Conservation (phyloP, 2,888 invertebrate species). For the Operophtera brumata region DNA sequence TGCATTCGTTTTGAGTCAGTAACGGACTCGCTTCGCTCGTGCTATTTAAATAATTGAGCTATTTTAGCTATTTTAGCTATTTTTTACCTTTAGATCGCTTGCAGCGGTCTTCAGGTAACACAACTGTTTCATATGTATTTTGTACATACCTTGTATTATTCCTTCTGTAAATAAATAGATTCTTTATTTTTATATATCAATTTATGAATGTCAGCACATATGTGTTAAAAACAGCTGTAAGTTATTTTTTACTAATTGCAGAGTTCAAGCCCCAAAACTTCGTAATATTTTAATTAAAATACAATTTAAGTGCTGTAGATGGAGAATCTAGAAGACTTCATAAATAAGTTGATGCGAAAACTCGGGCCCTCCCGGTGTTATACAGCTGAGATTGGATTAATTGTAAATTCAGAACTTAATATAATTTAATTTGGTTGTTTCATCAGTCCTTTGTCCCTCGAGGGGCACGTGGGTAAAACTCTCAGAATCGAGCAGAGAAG, state of each 20-base stretch:
- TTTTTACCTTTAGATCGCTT: too few species aligned
- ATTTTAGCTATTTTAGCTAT: too few species aligned
- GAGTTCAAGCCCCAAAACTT: background rate
- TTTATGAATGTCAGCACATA: too few species aligned
- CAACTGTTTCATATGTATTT: too few species aligned
- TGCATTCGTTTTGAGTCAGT: too few species aligned
- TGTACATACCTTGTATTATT: too few species aligned
- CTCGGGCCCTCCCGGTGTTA: conserved; percentile 8
- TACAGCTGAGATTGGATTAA: conserved; percentile 24
- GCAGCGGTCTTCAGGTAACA: too few species aligned
- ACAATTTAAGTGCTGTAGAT: background rate
- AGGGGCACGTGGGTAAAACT: conserved; percentile 2
- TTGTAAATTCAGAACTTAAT: conserved; percentile 31
- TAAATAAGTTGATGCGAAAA: conserved; percentile 28
- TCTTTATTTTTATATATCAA: too few species aligned
- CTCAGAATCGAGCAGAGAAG: background rate
- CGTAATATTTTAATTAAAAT: background rate
- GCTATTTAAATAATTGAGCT: too few species aligned
- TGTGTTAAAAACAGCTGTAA: background rate
- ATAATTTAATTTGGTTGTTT: conserved; percentile 29
- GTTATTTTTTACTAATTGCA: background rate
- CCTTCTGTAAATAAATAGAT: too few species aligned
- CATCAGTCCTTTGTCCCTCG: conserved; percentile 23
- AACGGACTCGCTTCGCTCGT: too few species aligned
- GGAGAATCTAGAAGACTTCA: conserved; percentile 8